Evolutionary conservation across 2,888 invertebrate genomes (phyloP).

Genomic region (Fabriciana adippe): DNA sequence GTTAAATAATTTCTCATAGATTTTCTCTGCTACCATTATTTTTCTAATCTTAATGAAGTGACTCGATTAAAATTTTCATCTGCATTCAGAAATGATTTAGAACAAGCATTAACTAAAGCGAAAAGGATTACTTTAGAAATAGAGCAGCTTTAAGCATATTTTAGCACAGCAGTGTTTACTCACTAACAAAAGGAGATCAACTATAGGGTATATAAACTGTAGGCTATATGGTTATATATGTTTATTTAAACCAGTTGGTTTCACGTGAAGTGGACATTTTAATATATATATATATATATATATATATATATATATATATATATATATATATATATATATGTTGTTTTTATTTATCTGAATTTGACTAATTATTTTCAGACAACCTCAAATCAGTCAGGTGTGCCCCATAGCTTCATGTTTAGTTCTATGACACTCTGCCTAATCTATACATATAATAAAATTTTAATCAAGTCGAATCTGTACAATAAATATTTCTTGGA

Average conservation of each 20-base stretch:
- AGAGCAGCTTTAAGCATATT: slow-evolving; percentile 24
- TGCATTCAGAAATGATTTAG: slow-evolving; percentile 22
- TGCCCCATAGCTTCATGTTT: too few relatives aligned
- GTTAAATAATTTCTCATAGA: background rate
- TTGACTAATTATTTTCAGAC: too few relatives aligned
- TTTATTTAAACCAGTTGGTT: background rate
- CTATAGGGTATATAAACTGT: slow-evolving; percentile 12
- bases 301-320: too few relatives aligned
- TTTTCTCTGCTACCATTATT: slow-evolving; percentile 6
- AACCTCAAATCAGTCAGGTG: too few relatives aligned
- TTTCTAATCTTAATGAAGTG: slow-evolving; percentile 22
- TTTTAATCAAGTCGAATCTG: too few relatives aligned
- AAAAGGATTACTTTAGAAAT: slow-evolving; percentile 24
- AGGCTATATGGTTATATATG: slow-evolving; percentile 10
- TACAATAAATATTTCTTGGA: too few relatives aligned
- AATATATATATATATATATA: too few relatives aligned
- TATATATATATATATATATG: too few relatives aligned
- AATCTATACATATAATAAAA: too few relatives aligned
- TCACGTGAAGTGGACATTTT: too few relatives aligned
- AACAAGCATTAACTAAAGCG: slow-evolving; percentile 20
- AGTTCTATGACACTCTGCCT: too few relatives aligned
- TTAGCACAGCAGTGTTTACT: slow-evolving; percentile 16
- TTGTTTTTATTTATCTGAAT: too few relatives aligned
- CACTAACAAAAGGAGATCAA: slow-evolving; percentile 29
- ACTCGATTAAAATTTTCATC: slow-evolving; percentile 20